A percentile compares a stretch with the other conserved stretches of the same genome.
phyloP scores from a whole-genome alignment of 2,888 invertebrate genomes.

The Caenorhabditis japonica region DNA sequence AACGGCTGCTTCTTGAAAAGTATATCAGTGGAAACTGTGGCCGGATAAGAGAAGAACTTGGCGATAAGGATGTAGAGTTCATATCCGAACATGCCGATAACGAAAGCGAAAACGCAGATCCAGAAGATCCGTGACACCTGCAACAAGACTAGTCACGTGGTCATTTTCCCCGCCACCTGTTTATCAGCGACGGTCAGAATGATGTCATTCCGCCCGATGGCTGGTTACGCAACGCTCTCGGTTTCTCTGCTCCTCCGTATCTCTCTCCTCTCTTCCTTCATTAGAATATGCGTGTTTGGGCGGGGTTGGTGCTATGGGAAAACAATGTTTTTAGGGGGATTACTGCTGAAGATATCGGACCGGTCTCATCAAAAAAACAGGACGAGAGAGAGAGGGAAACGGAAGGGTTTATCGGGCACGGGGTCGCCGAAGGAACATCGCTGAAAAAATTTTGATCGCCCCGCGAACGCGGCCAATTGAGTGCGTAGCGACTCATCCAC shows the following conservation, averaged over 20 bases:
- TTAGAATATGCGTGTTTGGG: too few relatives aligned
- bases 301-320: too few relatives aligned
- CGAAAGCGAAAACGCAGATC: conserved; percentile 53
- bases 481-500: too few relatives aligned
- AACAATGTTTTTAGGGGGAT: too few relatives aligned
- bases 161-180: conserved; percentile 9
- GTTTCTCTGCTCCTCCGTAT: conserved; percentile 2
- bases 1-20: conserved; percentile 57
- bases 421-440: too few relatives aligned
- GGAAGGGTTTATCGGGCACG: too few relatives aligned
- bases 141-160: conserved; percentile 1
- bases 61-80: conserved; percentile 61
- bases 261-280: neutral
- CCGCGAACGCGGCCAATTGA: too few relatives aligned
- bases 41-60: conserved; percentile 60
- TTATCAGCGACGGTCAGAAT: conserved; percentile 12
- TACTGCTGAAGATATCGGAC: too few relatives aligned
- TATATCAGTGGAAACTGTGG: conserved; percentile 57
- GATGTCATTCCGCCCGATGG: conserved; percentile 21
- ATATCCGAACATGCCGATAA: conserved; percentile 57
- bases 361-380: too few relatives aligned
- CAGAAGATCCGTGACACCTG: conserved; percentile 64
- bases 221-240: conserved; percentile 7
- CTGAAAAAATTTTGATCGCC: too few relatives aligned
- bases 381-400: neutral